Evolutionary conservation across 2,113 vertebrate genomes (phyloP), one percentile per base, ranked within the genome.

Genomic region (Microcebus tavaratra): DNA sequence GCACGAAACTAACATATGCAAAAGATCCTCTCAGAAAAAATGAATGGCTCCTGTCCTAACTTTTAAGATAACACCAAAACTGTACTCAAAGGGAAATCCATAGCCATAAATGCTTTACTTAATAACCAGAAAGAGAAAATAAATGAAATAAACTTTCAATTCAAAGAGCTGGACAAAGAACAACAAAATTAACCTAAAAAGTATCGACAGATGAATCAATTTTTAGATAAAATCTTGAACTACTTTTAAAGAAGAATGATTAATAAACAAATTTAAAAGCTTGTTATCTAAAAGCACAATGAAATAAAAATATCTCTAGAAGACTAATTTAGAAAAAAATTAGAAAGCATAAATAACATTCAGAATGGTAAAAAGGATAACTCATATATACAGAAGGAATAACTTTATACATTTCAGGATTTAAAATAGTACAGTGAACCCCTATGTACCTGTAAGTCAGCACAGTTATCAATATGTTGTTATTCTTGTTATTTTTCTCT

Each of bases 91-190:
- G 27, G 21, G 55, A 92, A 82, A 48, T 50, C 72, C 45, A 72
- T 87, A 86, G 29, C 11, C 34, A 73, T 70, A 79, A 50, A 15
- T 86, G 23, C 27, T 73, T 67, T 42, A 45, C 59, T 85, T 68
- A 75, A 17, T 82, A 72, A 72, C 36, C 55, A 80, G 70, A 53
- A 73, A 96, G 88, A 91, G 36, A 91, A 78, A 81, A 93, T 45
- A 78, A 57, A 39, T 72, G n/a, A 93, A 45, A 29, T 70, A 85
- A 55, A 50, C 25, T 17, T 61, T n/a, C 50, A 93, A 36, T 13
- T 81, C 39, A 53, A 79, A 45, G 50, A 80, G 59, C 48, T 80
- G 9, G 75, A 36, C 8, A 79, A 84, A 80, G 45, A 88, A 65
- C 61, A 86, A 72, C 31, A 92, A 86, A 72, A 73, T 34, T 72